These are phyloP conservation scores for Miltochrista miniata DNA, from an alignment of 2,888 invertebrate species.

Conservation along the genomic window DNA sequence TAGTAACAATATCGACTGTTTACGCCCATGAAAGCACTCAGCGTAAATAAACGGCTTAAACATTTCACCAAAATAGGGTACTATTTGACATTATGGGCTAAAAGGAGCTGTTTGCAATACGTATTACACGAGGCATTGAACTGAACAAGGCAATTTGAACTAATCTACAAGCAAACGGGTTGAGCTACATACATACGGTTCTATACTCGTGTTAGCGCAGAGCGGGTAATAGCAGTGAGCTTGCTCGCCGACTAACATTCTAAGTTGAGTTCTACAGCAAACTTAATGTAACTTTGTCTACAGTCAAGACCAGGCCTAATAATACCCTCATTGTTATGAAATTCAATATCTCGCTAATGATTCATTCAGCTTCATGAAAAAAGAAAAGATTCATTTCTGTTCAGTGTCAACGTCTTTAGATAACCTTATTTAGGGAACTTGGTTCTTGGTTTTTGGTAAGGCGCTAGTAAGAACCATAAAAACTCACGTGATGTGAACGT, in stretches of 20 bases:
- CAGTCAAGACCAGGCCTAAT: conserved; percentile 46
- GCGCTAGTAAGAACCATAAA: too few species aligned
- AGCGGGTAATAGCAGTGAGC: conserved; percentile 44
- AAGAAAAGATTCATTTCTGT: not conserved
- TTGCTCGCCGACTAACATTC: conserved; percentile 38
- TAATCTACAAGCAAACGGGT: conserved; percentile 52
- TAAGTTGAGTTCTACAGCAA: conserved; percentile 60
- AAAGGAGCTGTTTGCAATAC: conserved; percentile 51
- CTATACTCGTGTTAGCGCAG: conserved; percentile 26
- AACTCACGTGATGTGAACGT: not conserved
- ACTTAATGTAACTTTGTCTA: conserved; percentile 60
- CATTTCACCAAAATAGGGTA: conserved; percentile 26
- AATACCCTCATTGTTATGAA: conserved; percentile 42
- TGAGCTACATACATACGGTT: conserved; percentile 27
- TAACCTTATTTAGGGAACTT: too few species aligned
- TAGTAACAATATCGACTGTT: conserved; percentile 15
- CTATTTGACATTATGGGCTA: conserved; percentile 37
- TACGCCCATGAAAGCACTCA: conserved; percentile 22
- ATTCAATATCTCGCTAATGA: not conserved
- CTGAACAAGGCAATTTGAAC: conserved; percentile 58
- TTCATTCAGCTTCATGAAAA: not conserved
- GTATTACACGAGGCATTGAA: conserved; percentile 58
- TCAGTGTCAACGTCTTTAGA: too few species aligned
- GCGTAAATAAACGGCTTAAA: conserved; percentile 34
- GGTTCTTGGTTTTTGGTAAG: too few species aligned